Evolutionary conservation across 2,888 invertebrate species (phyloP).

Genomic region (Brachypalpus laphriformis): DNA sequence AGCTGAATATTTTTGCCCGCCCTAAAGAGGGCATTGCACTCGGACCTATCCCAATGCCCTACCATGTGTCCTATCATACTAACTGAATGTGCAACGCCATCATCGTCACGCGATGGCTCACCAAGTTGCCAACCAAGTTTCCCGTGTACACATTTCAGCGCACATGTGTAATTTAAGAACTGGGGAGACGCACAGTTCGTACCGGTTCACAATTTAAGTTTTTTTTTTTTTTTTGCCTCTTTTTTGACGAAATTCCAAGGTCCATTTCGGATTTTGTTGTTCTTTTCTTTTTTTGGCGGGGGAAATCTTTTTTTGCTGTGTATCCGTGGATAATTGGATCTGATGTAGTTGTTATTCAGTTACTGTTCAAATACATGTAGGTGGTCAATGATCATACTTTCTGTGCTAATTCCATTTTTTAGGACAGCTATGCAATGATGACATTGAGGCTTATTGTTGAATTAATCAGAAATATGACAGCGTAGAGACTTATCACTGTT

Average conservation of each 20-base stretch:
- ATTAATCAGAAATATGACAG: too few relatives aligned
- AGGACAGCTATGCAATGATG: too few relatives aligned
- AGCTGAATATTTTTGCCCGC: constrained; percentile 52
- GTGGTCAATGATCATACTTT: too few relatives aligned
- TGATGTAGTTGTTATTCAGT: neutral
- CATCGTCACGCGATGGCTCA: constrained; percentile 57
- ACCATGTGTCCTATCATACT: constrained; percentile 57
- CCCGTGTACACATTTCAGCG: constrained; percentile 14
- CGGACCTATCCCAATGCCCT: constrained; percentile 63
- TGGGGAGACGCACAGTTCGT: constrained; percentile 31
- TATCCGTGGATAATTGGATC: neutral
- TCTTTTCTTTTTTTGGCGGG: neutral
- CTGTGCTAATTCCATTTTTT: too few relatives aligned
- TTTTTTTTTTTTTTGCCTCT: neutral
- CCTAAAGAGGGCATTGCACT: constrained; percentile 63
- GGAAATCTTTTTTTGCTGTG: neutral
- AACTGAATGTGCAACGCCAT: constrained; percentile 43
- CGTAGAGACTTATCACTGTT: too few relatives aligned
- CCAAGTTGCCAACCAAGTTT: constrained; percentile 23
- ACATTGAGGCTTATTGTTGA: too few relatives aligned
- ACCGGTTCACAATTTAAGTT: neutral
- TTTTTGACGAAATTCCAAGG: neutral
- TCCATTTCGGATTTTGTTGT: neutral
- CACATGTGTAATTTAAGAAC: constrained; percentile 36
- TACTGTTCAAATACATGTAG: neutral